Conservation (phyloP, 2,113 vertebrate genomes). For the Hippoglossus stenolepis region DNA sequence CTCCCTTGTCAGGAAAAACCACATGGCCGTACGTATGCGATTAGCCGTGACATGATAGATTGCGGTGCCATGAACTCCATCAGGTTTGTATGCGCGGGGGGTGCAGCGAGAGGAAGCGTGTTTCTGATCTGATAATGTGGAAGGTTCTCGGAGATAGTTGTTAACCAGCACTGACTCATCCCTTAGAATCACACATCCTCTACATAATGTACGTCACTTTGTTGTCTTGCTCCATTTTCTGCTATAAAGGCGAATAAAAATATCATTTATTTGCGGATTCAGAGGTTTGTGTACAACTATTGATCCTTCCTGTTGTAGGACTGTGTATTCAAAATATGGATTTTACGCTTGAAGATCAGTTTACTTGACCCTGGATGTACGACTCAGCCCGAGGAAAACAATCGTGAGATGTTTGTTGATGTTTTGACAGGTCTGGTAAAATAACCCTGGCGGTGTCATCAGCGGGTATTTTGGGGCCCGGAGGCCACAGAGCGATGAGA, state of each 20-base stretch:
- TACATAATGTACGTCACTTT: not conserved
- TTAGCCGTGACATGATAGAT: slow-evolving; percentile 2
- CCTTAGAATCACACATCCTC: slow-evolving; percentile 17
- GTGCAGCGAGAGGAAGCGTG: too few relatives aligned
- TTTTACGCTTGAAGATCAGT: not conserved
- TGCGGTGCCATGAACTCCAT: too few relatives aligned
- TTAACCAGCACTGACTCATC: slow-evolving; percentile 28
- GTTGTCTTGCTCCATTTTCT: slow-evolving; percentile 39
- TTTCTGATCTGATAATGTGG: too few relatives aligned
- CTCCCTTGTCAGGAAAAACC: not conserved
- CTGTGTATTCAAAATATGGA: not conserved
- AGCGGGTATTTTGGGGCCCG: not conserved
- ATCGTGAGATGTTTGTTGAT: not conserved
- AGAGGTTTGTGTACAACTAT: slow-evolving; percentile 6
- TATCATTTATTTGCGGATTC: not conserved
- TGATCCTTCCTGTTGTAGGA: not conserved
- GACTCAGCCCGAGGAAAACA: not conserved
- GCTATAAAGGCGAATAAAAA: not conserved
- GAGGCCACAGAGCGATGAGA: not conserved
- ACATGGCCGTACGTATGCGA: not conserved
- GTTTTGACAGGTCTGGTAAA: not conserved
- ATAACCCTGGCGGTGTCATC: not conserved
- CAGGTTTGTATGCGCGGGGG: too few relatives aligned
- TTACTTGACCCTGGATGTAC: not conserved
- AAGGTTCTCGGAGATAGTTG: not conserved